These are phyloP conservation scores for Apodemus sylvaticus DNA, from an alignment of 2,113 vertebrate genomes.

Conservation along the genomic window DNA sequence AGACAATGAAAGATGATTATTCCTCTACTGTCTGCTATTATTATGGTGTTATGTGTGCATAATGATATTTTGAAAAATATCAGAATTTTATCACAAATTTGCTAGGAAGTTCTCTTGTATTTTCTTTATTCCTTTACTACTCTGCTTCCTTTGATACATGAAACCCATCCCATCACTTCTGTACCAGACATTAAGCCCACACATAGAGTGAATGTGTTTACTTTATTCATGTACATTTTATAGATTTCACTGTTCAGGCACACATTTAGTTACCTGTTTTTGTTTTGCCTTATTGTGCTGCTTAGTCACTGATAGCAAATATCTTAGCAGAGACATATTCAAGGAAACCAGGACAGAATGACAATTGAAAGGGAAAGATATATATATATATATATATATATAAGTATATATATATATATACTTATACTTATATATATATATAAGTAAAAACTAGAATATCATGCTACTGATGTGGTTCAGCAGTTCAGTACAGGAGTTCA, in stretches of 20 bases:
- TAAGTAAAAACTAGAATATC: background rate
- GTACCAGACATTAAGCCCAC: background rate
- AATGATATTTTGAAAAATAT: conserved; percentile 38
- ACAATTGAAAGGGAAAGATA: background rate
- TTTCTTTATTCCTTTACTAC: background rate
- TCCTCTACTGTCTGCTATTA: background rate
- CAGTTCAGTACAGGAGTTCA: background rate
- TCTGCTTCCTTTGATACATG: background rate
- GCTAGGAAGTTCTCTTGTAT: background rate
- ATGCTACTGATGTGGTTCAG: background rate
- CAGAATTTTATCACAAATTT: background rate
- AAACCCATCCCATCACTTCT: background rate
- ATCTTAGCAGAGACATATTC: background rate
- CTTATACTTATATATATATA: too few relatives aligned
- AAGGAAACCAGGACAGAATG: background rate
- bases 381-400: too few relatives aligned
- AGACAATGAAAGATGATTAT: conserved; percentile 55
- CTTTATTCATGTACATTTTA: background rate
- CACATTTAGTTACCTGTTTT: background rate
- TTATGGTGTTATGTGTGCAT: background rate
- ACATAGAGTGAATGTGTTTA: fast-evolving
- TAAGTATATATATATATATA: too few relatives aligned
- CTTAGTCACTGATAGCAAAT: background rate
- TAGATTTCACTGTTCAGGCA: background rate
- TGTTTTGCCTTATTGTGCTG: background rate